These are phyloP conservation scores for Aphrophora alni DNA, from an alignment of 2,888 invertebrate genomes.

Conservation along the genomic window DNA sequence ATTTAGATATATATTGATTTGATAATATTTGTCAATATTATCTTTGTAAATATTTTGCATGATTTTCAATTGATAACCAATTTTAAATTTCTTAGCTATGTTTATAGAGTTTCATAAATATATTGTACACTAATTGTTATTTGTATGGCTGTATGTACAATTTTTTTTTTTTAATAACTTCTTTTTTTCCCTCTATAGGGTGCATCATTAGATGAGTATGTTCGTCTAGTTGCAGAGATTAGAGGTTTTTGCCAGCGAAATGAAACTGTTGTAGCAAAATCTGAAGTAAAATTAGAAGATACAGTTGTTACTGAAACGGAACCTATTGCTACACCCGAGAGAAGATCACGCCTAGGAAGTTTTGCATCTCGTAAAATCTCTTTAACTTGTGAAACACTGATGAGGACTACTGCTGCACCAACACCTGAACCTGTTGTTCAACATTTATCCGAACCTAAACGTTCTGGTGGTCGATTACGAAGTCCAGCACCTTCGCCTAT, in stretches of 20 bases:
- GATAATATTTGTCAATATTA: too few relatives aligned
- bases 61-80: too few relatives aligned
- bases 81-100: too few relatives aligned
- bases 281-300: constrained; percentile 43
- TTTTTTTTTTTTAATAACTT: constrained; percentile 21
- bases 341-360: constrained; percentile 53
- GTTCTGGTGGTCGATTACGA: constrained; percentile 64
- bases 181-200: constrained; percentile 51
- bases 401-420: constrained; percentile 48
- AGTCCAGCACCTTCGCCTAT: constrained; percentile 71
- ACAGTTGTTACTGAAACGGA: constrained; percentile 44
- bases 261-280: constrained; percentile 50
- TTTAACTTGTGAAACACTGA: constrained; percentile 70
- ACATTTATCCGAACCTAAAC: constrained; percentile 55
- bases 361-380: constrained; percentile 69
- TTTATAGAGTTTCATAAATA: too few relatives aligned
- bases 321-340: constrained; percentile 43
- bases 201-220: constrained; percentile 55
- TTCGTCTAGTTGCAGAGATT: constrained; percentile 62
- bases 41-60: too few relatives aligned
- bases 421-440: constrained; percentile 50
- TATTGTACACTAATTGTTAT: too few relatives aligned
- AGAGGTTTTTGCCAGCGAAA: constrained; percentile 67
- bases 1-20: too few relatives aligned
- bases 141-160: too few relatives aligned